Percentiles rank a stretch among this genome's conserved stretches.
These are phyloP conservation scores for Girardia tigrina DNA, from an alignment of 2,888 invertebrate species.

Conservation along the genomic window DNA sequence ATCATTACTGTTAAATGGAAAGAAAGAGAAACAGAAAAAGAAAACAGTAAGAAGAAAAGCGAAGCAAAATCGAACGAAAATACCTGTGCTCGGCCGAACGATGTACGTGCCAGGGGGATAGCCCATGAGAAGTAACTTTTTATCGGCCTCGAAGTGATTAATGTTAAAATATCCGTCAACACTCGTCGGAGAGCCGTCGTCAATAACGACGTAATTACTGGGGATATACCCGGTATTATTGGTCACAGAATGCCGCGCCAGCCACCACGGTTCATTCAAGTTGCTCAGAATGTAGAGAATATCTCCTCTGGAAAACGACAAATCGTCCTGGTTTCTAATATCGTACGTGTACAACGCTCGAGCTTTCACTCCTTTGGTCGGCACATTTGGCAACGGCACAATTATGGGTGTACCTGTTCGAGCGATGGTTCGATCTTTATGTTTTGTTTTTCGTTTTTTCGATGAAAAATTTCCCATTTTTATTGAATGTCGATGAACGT, in stretches of 20 bases:
- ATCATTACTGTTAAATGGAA: no score
- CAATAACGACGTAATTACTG: conserved; percentile 70
- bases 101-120: conserved; percentile 36
- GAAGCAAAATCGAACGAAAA: no score
- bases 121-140: conserved; percentile 35
- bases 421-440: background rate
- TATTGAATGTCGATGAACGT: no score
- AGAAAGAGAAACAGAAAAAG: no score
- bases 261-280: conserved; percentile 75
- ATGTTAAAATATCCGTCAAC: conserved; percentile 37
- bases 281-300: conserved; percentile 85
- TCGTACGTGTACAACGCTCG: conserved; percentile 80
- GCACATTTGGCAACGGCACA: background rate
- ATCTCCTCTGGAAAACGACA: conserved; percentile 83
- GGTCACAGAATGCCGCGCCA: conserved; percentile 70
- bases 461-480: background rate
- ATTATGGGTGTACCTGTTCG: background rate
- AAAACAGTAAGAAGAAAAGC: no score
- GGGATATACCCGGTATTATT: conserved; percentile 83
- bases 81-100: conserved; percentile 36
- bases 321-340: conserved; percentile 81
- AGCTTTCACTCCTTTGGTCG: conserved; percentile 36
- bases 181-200: conserved; percentile 45
- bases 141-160: conserved; percentile 35
- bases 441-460: background rate